Percentiles rank a stretch among this genome's conserved stretches.
phyloP scores from a whole-genome alignment of 2,113 vertebrate species.

The Heterotis niloticus region DNA sequence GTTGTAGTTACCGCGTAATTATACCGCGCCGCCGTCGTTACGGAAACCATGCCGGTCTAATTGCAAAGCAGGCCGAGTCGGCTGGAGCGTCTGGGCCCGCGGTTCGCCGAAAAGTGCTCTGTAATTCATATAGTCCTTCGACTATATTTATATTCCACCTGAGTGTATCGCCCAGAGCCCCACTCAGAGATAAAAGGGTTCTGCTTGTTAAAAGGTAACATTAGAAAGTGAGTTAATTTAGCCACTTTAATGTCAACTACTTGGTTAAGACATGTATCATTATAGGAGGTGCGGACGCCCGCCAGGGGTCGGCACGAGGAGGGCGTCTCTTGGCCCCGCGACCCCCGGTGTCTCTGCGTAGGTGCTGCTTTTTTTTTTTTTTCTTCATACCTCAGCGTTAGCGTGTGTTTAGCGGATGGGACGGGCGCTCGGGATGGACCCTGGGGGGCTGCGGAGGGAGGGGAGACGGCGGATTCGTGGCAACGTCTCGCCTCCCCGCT shows the following conservation, averaged over 20 bases:
- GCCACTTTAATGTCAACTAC: slow-evolving; percentile 23
- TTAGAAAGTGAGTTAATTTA: slow-evolving; percentile 32
- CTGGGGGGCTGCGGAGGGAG: too few relatives aligned
- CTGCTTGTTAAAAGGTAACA: slow-evolving; percentile 29
- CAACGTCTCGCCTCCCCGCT: too few relatives aligned
- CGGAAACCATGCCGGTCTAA: slow-evolving; percentile 39
- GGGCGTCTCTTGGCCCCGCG: too few relatives aligned
- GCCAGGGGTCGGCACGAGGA: too few relatives aligned
- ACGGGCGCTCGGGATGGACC: neutral
- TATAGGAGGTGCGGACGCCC: slow-evolving; percentile 4
- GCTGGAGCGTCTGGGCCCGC: slow-evolving; percentile 33
- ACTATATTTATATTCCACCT: slow-evolving; percentile 28
- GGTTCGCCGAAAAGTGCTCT: slow-evolving; percentile 33
- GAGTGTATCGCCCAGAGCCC: slow-evolving; percentile 17
- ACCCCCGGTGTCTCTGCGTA: too few relatives aligned
- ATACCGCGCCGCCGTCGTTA: slow-evolving; percentile 26
- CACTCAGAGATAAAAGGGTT: slow-evolving; percentile 28
- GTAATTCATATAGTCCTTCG: slow-evolving; percentile 23
- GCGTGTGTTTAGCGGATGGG: neutral
- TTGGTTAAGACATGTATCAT: slow-evolving; percentile 17
- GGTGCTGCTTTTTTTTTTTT: neutral
- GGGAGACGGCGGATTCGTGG: too few relatives aligned
- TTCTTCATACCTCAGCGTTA: neutral
- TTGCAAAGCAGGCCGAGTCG: slow-evolving; percentile 36
- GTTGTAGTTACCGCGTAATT: slow-evolving; percentile 42